A percentile compares a stretch with the other conserved stretches of the same genome.
Conservation (phyloP, 1,140 invertebrate genomes). For the Cotesia glomerata region DNA sequence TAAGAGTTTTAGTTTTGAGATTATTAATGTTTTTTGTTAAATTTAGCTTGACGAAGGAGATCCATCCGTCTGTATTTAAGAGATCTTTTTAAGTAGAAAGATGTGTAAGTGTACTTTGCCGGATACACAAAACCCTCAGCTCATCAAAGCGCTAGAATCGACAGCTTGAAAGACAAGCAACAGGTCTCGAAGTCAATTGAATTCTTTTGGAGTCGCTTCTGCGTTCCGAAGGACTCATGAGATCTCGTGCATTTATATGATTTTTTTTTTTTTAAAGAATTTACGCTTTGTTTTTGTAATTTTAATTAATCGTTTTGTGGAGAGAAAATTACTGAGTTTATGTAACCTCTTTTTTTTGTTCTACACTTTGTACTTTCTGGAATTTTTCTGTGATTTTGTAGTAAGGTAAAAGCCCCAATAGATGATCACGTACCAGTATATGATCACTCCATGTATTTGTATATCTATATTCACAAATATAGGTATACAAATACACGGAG, state of each 20-base stretch:
- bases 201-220: not conserved
- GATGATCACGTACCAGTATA: too few species aligned
- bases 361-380: too few species aligned
- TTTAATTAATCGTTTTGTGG: too few species aligned
- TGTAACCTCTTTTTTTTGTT: too few species aligned
- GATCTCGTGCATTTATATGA: not conserved
- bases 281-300: too few species aligned
- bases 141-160: not conserved
- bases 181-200: slow-evolving; percentile 8
- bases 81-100: too few species aligned
- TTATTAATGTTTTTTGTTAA: not conserved
- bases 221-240: not conserved
- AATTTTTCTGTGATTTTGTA: too few species aligned
- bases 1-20: not conserved
- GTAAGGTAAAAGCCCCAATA: too few species aligned
- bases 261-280: not conserved
- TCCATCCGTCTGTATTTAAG: not conserved
- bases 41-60: not conserved
- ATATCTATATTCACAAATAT: too few species aligned
- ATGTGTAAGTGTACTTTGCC: not conserved
- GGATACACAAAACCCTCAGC: not conserved
- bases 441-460: too few species aligned
- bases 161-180: slow-evolving; percentile 14
- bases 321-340: too few species aligned
- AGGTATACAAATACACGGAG: too few species aligned